Percentiles rank a stretch among this genome's conserved stretches.
Evolutionary conservation across 2,113 vertebrate species (phyloP).

Genomic region (Leptocoma aspasia): DNA sequence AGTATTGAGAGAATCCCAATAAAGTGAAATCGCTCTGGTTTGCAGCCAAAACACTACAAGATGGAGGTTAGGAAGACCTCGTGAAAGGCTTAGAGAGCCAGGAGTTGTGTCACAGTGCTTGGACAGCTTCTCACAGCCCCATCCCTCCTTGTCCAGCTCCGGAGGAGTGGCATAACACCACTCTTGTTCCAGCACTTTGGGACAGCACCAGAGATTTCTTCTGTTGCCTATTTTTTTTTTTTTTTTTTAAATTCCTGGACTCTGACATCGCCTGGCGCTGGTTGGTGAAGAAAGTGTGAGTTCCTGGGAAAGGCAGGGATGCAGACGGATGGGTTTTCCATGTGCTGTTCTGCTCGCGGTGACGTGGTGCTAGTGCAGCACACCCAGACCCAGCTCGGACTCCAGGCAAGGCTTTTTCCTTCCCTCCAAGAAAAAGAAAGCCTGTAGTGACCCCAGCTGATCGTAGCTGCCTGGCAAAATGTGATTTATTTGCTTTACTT

Average conservation of each 20-base stretch:
- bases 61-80: not conserved
- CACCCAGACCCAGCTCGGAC: accelerated
- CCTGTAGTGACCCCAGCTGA: not conserved
- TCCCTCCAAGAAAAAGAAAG: not conserved
- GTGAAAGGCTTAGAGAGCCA: not conserved
- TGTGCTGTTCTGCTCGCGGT: not conserved
- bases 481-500: not conserved
- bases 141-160: not conserved
- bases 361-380: accelerated
- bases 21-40: not conserved
- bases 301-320: not conserved
- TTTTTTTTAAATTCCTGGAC: not conserved
- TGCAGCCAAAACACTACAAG: accelerated
- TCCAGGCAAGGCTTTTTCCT: not conserved
- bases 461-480: not conserved
- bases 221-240: not conserved
- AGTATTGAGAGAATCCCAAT: not conserved
- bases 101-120: not conserved
- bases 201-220: not conserved
- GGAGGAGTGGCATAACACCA: accelerated
- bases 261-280: not conserved
- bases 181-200: not conserved
- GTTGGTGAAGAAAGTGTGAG: not conserved
- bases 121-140: not conserved
- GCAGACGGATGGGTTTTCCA: not conserved